phyloP scores from a whole-genome alignment of 1,140 invertebrate species.

The Tetramorium alpestre region DNA sequence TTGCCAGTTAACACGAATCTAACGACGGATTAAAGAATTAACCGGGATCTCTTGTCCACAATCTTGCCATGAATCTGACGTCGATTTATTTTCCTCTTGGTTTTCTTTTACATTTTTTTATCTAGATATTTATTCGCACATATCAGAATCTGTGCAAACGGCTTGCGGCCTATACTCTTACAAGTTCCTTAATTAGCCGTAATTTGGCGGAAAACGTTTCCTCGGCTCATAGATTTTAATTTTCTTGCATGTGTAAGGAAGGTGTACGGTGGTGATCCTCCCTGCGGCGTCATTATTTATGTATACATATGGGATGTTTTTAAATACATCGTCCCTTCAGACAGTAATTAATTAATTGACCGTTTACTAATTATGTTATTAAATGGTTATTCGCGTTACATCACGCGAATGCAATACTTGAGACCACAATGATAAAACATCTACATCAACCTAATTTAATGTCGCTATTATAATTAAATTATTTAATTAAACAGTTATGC shows the following conservation, averaged over 20 bases:
- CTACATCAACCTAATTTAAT: slow-evolving; percentile 26
- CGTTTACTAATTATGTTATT: slow-evolving; percentile 45
- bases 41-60: neutral
- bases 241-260: slow-evolving; percentile 27
- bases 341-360: slow-evolving; percentile 47
- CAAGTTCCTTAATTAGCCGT: slow-evolving; percentile 25
- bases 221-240: slow-evolving; percentile 36
- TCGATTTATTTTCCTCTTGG: neutral
- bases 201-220: slow-evolving; percentile 45
- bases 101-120: neutral
- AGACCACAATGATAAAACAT: slow-evolving; percentile 11
- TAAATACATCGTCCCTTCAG: slow-evolving; percentile 7
- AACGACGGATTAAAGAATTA: slow-evolving; percentile 54
- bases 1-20: slow-evolving; percentile 68
- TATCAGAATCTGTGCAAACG: slow-evolving; percentile 3
- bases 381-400: slow-evolving; percentile 22
- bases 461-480: slow-evolving; percentile 40
- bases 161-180: neutral
- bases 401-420: slow-evolving; percentile 32
- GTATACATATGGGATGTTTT: slow-evolving; percentile 20
- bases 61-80: neutral
- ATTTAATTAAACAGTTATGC: slow-evolving; percentile 35
- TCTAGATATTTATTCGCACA: neutral
- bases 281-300: slow-evolving; percentile 28
- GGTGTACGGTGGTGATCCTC: neutral